A percentile compares a stretch with the other conserved stretches of the same genome.
These are phyloP conservation scores for Australoheros scitulus DNA, from an alignment of 2,113 vertebrate genomes.

Conservation along the genomic window DNA sequence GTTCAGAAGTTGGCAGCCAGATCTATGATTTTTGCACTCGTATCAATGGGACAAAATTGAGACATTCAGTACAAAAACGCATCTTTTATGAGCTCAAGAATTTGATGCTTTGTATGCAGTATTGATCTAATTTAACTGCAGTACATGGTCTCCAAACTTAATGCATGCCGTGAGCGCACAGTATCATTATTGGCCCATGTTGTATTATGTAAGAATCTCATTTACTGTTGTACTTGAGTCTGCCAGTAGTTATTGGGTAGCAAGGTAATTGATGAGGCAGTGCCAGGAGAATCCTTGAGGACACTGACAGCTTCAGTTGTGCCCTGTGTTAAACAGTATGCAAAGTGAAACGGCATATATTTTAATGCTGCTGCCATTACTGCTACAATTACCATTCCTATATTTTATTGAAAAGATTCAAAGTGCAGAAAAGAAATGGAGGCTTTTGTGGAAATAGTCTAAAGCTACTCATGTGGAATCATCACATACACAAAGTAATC, in stretches of 20 bases:
- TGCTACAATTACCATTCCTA: neutral
- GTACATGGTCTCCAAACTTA: constrained; percentile 26
- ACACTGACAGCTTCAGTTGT: constrained; percentile 47
- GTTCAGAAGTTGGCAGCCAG: constrained; percentile 16
- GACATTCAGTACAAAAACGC: constrained; percentile 16
- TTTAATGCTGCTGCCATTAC: constrained; percentile 2
- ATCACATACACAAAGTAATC: constrained; percentile 9
- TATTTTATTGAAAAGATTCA: constrained; percentile 14
- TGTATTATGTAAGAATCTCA: constrained; percentile 57
- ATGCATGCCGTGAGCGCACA: constrained; percentile 39
- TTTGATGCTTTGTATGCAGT: neutral
- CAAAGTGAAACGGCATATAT: constrained; percentile 32
- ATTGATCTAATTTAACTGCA: constrained; percentile 22
- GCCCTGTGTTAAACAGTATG: constrained; percentile 42
- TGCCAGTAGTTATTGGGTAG: constrained; percentile 67
- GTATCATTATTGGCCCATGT: constrained; percentile 44
- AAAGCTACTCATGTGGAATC: neutral
- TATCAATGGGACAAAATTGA: constrained; percentile 36
- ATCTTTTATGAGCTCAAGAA: constrained; percentile 23
- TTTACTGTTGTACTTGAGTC: constrained; percentile 66
- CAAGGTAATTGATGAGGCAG: constrained; percentile 67
- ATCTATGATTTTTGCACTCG: constrained; percentile 31
- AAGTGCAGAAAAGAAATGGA: neutral
- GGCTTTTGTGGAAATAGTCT: neutral
- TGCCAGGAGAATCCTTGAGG: constrained; percentile 57